A percentile compares a stretch with the other conserved stretches of the same genome.
Conservation (phyloP, 2,888 invertebrate genomes). For the Acanthosoma haemorrhoidale region DNA sequence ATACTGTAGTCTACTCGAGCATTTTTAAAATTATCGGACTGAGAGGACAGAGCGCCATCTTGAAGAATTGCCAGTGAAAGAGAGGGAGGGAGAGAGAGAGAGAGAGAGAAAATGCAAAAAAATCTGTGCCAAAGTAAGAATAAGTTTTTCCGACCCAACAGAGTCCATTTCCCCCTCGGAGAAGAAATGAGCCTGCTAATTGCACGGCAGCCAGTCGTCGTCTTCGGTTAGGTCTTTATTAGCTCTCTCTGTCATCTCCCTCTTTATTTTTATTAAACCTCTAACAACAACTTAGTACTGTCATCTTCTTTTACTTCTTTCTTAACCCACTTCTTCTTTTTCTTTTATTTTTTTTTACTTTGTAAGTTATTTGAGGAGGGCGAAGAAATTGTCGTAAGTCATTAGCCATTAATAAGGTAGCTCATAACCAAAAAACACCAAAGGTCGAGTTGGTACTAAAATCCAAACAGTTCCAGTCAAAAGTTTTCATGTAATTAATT, state of each 20-base stretch:
- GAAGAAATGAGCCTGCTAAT: constrained; percentile 1
- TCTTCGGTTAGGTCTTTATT: constrained; percentile 1
- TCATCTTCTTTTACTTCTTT: not conserved
- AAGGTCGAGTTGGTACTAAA: too few species aligned
- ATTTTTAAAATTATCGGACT: not conserved
- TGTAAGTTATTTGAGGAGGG: too few species aligned
- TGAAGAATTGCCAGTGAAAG: not conserved
- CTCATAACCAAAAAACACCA: too few species aligned
- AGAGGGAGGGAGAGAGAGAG: not conserved
- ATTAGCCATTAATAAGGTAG: too few species aligned
- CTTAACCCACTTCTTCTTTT: not conserved
- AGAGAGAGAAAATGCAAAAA: not conserved
- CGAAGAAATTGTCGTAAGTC: too few species aligned
- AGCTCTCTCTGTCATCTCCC: not conserved
- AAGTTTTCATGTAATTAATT: too few species aligned
- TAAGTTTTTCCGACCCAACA: not conserved
- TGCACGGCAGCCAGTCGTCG: not conserved
- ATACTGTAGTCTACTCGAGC: too few species aligned
- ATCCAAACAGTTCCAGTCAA: too few species aligned
- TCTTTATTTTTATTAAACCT: not conserved
- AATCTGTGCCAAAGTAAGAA: not conserved
- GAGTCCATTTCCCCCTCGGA: not conserved
- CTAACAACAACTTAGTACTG: not conserved
- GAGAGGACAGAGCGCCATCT: not conserved
- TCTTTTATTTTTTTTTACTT: not conserved